phyloP scores from a whole-genome alignment of 2,113 vertebrate species.

The Channa argus region DNA sequence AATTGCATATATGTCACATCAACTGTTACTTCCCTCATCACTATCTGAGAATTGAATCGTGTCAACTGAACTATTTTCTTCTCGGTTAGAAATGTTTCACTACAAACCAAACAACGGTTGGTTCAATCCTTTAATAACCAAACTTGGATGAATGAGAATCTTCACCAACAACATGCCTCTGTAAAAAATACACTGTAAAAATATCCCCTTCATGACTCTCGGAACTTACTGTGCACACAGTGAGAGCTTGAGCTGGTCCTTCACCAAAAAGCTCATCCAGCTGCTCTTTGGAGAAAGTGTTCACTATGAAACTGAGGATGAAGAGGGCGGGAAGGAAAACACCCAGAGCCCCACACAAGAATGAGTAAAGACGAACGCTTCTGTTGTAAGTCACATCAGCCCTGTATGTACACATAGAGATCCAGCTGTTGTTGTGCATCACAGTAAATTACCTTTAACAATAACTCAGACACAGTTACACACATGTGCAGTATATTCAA shows the following conservation, averaged over 20 bases:
- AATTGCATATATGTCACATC: not conserved
- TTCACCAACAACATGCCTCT: too few relatives aligned
- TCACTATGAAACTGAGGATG: conserved; percentile 81
- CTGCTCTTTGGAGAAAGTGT: conserved; percentile 73
- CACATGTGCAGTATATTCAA: not conserved
- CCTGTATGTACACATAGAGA: conserved; percentile 64
- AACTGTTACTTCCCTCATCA: not conserved
- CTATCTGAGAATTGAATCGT: too few relatives aligned
- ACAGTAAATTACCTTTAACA: not conserved
- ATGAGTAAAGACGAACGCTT: conserved; percentile 76
- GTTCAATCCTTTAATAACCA: too few relatives aligned
- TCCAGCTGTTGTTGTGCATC: not conserved
- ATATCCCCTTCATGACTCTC: not conserved
- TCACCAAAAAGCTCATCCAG: conserved; percentile 78
- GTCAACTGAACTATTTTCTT: too few relatives aligned
- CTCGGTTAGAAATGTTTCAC: too few relatives aligned
- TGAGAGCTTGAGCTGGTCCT: conserved; percentile 58
- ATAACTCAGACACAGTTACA: too few relatives aligned
- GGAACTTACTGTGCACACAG: conserved; percentile 62
- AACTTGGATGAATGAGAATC: too few relatives aligned
- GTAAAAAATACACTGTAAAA: not conserved
- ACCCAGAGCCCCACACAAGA: conserved; percentile 77
- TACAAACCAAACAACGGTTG: too few relatives aligned
- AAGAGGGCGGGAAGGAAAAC: conserved; percentile 79
- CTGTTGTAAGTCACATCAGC: conserved; percentile 73